A percentile compares a stretch with the other conserved stretches of the same genome.
Conservation (phyloP, 2,888 invertebrate species). For the Papilio demoleus region DNA sequence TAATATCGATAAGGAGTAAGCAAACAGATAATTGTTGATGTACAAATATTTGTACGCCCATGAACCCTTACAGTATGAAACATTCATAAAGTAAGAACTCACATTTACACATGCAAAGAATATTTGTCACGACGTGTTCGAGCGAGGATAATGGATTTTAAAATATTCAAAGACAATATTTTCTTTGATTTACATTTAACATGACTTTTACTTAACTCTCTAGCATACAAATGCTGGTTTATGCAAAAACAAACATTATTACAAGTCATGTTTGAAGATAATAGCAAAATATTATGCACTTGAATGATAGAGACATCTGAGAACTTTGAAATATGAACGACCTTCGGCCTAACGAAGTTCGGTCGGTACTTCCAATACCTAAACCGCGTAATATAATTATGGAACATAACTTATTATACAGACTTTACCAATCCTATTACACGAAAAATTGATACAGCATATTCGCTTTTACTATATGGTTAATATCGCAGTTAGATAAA, state of each 20-base stretch:
- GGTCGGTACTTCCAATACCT: too few species aligned
- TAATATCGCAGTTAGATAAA: too few species aligned
- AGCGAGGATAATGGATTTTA: conserved; percentile 29
- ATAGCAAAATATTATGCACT: background rate
- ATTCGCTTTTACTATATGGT: too few species aligned
- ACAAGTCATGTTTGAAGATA: background rate
- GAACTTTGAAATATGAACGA: background rate
- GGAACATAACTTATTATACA: too few species aligned
- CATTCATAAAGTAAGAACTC: conserved; percentile 10
- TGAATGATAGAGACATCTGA: background rate
- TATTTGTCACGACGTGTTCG: conserved; percentile 23
- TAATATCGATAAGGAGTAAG: conserved; percentile 54
- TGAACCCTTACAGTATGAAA: conserved; percentile 17
- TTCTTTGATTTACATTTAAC: conserved; percentile 12
- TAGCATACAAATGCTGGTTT: conserved; percentile 11
- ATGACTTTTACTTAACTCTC: conserved; percentile 15
- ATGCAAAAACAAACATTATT: conserved; percentile 15
- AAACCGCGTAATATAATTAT: too few species aligned
- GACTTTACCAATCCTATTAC: too few species aligned
- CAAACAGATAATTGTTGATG: conserved; percentile 61
- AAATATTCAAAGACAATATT: conserved; percentile 10
- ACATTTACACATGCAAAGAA: conserved; percentile 1
- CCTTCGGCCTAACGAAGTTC: too few species aligned
- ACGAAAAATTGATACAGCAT: too few species aligned
- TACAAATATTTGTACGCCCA: conserved; percentile 39